Evolutionary conservation across 30 jellyfish, hydroid and myxozoan genomes (phyloP).

Genomic region (Aurelia aurita complex sp. Pacific): DNA sequence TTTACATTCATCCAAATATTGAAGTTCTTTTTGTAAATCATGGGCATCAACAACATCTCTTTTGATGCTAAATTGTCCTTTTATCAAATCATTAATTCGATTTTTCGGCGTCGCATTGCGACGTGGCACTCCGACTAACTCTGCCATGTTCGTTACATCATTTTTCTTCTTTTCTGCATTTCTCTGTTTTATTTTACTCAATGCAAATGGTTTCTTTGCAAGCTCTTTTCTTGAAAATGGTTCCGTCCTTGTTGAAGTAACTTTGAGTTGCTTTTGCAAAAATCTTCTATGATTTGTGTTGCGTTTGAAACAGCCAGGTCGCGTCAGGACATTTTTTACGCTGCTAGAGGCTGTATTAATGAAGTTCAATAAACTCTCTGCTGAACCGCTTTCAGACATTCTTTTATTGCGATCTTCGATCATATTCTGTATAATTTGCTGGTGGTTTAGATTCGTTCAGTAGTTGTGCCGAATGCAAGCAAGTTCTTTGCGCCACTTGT

Average conservation of each 20-base stretch:
- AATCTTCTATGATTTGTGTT: constrained; percentile 97
- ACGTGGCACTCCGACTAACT: neutral
- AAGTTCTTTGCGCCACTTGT: no score
- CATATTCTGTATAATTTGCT: constrained; percentile 10
- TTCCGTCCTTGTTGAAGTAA: constrained; percentile 22
- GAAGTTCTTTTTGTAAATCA: constrained; percentile 32
- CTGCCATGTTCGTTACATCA: neutral
- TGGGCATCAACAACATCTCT: neutral
- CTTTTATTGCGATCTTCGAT: constrained; percentile 17
- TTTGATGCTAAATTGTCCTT: neutral
- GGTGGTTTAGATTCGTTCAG: neutral
- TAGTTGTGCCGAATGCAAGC: constrained; percentile 2
- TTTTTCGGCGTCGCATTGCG: neutral
- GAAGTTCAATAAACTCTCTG: constrained; percentile 79
- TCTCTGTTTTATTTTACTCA: constrained; percentile 45
- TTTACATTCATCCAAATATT: constrained; percentile 58
- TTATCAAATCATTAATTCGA: neutral
- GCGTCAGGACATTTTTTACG: constrained; percentile 87
- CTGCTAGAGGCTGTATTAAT: constrained; percentile 92
- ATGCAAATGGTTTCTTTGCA: constrained; percentile 38
- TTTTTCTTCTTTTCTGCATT: neutral
- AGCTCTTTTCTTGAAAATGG: constrained; percentile 6
- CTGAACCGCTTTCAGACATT: constrained; percentile 54
- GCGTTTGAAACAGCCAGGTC: constrained; percentile 97
- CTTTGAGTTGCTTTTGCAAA: constrained; percentile 83